Conservation (phyloP, 2,113 vertebrate genomes). For the Otus sunia region DNA sequence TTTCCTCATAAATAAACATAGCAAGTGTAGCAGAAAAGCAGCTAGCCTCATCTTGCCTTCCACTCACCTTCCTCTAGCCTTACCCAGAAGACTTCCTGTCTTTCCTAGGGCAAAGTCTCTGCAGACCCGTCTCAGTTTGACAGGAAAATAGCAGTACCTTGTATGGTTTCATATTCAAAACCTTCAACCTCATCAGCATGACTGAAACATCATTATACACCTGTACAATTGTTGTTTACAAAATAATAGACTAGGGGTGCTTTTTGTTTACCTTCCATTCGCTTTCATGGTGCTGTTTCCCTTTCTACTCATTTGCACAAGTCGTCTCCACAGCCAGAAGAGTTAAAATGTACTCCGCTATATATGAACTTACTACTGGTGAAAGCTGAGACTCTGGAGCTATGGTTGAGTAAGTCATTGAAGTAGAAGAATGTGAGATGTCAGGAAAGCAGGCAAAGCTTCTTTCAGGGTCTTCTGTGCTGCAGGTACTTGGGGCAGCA, state of each 20-base stretch:
- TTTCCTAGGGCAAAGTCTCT: background rate
- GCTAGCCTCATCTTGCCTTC: background rate
- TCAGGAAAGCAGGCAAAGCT: background rate
- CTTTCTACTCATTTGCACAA: background rate
- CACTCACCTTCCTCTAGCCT: background rate
- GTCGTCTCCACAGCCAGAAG: background rate
- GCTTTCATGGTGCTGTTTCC: background rate
- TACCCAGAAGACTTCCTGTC: background rate
- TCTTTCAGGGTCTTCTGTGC: background rate
- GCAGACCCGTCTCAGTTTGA: background rate
- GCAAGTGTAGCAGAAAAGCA: background rate
- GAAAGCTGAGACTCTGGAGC: background rate
- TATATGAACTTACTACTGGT: background rate
- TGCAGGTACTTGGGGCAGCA: background rate
- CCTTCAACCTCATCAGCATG: background rate
- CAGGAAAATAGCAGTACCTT: background rate
- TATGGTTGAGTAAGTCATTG: background rate
- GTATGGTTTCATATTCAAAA: background rate
- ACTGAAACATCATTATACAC: background rate
- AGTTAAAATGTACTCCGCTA: background rate
- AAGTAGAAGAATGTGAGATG: background rate
- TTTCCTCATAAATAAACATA: slow-evolving; percentile 34
- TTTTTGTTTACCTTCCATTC: background rate
- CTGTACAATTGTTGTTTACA: background rate
- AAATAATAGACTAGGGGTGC: background rate